These are phyloP conservation scores for Protosalanx chinensis DNA, from an alignment of 2,797 vertebrate species.

Conservation along the genomic window DNA sequence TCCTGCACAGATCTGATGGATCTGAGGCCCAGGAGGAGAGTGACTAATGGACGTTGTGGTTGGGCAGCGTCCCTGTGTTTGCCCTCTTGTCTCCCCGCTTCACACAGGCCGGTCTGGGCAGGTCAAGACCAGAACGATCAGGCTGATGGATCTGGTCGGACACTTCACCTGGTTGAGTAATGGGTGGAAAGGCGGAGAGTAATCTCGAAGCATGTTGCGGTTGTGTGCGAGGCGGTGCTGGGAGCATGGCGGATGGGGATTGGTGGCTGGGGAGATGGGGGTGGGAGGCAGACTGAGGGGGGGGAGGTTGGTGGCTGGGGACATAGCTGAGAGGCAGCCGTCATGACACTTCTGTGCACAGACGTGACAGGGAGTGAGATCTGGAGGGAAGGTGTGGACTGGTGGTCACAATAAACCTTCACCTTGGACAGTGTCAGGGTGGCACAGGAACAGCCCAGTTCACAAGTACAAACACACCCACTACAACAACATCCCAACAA, in stretches of 20 bases:
- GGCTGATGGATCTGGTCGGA: conserved; percentile 35
- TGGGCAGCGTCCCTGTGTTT: conserved; percentile 29
- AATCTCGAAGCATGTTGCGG: not conserved
- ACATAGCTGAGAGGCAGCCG: not conserved
- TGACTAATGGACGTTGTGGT: conserved; percentile 32
- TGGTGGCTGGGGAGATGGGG: conserved; percentile 13
- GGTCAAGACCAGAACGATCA: not conserved
- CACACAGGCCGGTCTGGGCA: not conserved
- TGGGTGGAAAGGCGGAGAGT: not conserved
- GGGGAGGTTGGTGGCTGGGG: not conserved
- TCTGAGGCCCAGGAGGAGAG: conserved; percentile 21
- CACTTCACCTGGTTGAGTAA: conserved; percentile 10
- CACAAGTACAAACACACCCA: not conserved
- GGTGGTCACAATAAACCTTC: not conserved
- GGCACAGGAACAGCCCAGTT: not conserved
- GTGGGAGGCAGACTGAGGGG: not conserved
- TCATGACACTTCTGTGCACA: not conserved
- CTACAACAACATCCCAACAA: not conserved
- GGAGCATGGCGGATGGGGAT: not conserved
- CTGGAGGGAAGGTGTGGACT: not conserved
- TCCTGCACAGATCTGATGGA: conserved; percentile 41
- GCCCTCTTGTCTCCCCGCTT: not conserved
- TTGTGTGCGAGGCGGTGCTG: not conserved
- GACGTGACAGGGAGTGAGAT: not conserved
- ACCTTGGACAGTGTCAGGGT: not conserved